Conservation (phyloP, 2,888 invertebrate genomes). For the Torymus auratus region DNA sequence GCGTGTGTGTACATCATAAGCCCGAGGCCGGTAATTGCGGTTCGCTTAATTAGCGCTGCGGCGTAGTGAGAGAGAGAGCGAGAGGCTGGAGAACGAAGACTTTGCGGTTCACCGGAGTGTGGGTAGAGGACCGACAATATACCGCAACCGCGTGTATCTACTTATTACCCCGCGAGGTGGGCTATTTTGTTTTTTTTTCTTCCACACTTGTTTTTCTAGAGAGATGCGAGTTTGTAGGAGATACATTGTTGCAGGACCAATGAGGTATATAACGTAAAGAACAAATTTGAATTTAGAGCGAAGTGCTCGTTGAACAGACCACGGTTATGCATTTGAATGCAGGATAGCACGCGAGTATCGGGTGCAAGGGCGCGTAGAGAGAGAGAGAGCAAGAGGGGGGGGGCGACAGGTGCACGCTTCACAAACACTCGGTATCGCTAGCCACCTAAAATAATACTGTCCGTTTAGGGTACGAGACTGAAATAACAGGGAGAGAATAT, state of each 20-base stretch:
- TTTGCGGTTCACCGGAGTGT: slow-evolving; percentile 34
- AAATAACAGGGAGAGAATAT: slow-evolving; percentile 38
- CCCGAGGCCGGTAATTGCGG: slow-evolving; percentile 45
- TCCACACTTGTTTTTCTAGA: too few relatives aligned
- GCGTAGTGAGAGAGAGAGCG: not conserved
- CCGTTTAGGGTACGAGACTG: slow-evolving; percentile 37
- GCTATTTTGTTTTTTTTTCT: too few relatives aligned
- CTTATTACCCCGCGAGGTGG: not conserved
- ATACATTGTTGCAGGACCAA: too few relatives aligned
- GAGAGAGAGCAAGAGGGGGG: not conserved
- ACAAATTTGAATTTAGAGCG: too few relatives aligned
- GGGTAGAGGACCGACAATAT: slow-evolving; percentile 24
- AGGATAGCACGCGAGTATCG: too few relatives aligned
- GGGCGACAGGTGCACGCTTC: slow-evolving; percentile 1
- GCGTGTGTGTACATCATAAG: not conserved
- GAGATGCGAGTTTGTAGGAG: too few relatives aligned
- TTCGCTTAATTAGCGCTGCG: slow-evolving; percentile 34
- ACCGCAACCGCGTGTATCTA: slow-evolving; percentile 11
- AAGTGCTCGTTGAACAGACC: too few relatives aligned
- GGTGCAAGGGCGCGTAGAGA: too few relatives aligned
- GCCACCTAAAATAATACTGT: slow-evolving; percentile 44
- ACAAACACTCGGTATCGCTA: slow-evolving; percentile 26
- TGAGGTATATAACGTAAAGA: too few relatives aligned
- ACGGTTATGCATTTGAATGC: too few relatives aligned
- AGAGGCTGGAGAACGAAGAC: slow-evolving; percentile 4